Base-by-base conservation (phyloP, 2,113 vertebrate genomes). In the Saguinus midas region DNA sequence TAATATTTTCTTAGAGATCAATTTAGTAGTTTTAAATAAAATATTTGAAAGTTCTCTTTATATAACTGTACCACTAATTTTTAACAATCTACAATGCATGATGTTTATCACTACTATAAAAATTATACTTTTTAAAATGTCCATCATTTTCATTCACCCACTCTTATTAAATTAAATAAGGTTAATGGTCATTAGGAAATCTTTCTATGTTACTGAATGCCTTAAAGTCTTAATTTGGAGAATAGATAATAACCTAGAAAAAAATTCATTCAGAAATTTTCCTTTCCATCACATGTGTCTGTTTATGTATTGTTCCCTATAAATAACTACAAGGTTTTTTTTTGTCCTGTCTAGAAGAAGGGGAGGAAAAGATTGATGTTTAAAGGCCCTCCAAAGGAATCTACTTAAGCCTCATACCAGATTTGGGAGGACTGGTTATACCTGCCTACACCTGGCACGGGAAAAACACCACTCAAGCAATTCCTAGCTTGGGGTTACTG, bases 391-490 rank as follows among this genome's bases (percentile, higher is more conserved):
- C 35, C 16, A 18, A 27, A 92, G 45, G 92, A 84, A 96, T 87
- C 82, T 78, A 32, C 64, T 81, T 57, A 78, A 96, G 37, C 81
- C 40, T 96, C 96, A 85, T 94, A 64, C 76, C 91, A 85, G 76
- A 61, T 40, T 85, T 75, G 23, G 58, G 52, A 97, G 64, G 61
- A 81, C 92, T 90, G 84, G 92, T 95, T 87, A 43, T 20, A 95
- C 87, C 84, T 84, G 92, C 57, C 37, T 40, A 37, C 50, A 76
- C 1, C 70, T 66, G 87, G 83, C 81, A 66, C 20, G 29, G 21
- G 32, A n/a, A 50, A 84, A 61, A 68, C 6, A 43, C 50, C 76
- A 87, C 86, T 84, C 40, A 35, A 68, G 37, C 17, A 52, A 70
- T 57, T 23, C 48, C 73, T 57, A 52, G 50, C 5, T 40, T 73